phyloP scores from a whole-genome alignment of 1,140 invertebrate genomes.

The Drosophila paulistorum region DNA sequence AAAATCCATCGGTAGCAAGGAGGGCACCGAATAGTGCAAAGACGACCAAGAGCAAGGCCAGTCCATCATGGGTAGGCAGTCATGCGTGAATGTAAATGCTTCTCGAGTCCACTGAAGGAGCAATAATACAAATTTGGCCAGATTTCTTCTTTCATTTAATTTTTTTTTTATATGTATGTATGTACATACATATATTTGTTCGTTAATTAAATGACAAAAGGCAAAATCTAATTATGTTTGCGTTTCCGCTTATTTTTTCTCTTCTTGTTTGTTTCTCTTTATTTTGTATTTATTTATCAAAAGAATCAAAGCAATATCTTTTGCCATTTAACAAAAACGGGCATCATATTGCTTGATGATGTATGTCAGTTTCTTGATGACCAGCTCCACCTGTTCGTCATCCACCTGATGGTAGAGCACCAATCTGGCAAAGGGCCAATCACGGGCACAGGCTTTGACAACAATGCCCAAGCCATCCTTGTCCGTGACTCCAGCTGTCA shows the following conservation, averaged over 20 bases:
- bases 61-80: slow-evolving; percentile 57
- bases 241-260: slow-evolving; percentile 24
- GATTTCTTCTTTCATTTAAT: slow-evolving; percentile 37
- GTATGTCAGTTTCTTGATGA: slow-evolving; percentile 86
- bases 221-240: slow-evolving; percentile 54
- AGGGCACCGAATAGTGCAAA: neutral
- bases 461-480: slow-evolving; percentile 83
- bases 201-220: slow-evolving; percentile 48
- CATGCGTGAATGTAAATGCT: slow-evolving; percentile 75
- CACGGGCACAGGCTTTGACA: slow-evolving; percentile 85
- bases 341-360: slow-evolving; percentile 85
- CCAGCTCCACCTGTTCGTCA: slow-evolving; percentile 86
- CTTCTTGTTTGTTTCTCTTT: slow-evolving; percentile 16
- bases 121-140: slow-evolving; percentile 65
- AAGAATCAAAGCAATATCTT: slow-evolving; percentile 30
- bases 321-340: slow-evolving; percentile 38
- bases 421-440: slow-evolving; percentile 85
- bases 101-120: slow-evolving; percentile 59
- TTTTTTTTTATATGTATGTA: slow-evolving; percentile 13
- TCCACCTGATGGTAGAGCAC: slow-evolving; percentile 88
- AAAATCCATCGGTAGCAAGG: slow-evolving; percentile 20
- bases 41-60: slow-evolving; percentile 10
- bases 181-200: neutral
- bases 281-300: slow-evolving; percentile 46
- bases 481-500: slow-evolving; percentile 83